Conservation (phyloP, 2,797 vertebrate genomes). For the Geotrypetes seraphini region DNA sequence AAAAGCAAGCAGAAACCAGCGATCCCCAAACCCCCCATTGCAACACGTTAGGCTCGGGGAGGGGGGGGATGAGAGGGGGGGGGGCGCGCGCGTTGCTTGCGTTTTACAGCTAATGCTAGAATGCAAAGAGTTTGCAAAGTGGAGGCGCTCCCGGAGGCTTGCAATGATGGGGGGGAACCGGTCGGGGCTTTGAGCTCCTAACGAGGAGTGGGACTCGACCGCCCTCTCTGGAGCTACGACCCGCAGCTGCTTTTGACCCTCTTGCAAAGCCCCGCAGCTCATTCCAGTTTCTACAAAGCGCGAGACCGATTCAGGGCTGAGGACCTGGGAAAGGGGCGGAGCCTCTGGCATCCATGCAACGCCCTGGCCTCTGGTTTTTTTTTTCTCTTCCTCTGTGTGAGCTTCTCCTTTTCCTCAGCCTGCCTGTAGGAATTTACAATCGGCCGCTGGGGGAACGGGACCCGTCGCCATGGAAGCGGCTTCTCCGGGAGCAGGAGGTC, state of each 20-base stretch:
- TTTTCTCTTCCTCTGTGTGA: no score
- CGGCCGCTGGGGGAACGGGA: conserved; percentile 59
- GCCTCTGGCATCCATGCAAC: conserved; percentile 62
- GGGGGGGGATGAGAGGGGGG: no score
- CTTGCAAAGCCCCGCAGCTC: conserved; percentile 58
- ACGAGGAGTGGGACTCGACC: conserved; percentile 42
- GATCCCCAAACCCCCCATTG: conserved; percentile 76
- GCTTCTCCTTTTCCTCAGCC: conserved; percentile 42
- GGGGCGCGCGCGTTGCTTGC: no score
- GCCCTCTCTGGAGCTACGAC: conserved; percentile 25
- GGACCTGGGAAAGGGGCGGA: conserved; percentile 73
- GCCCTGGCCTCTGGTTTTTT: conserved; percentile 50
- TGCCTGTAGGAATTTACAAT: conserved; percentile 75
- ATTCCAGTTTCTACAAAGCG: conserved; percentile 67
- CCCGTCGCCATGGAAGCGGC: conserved; percentile 72
- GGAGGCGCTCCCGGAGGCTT: no score
- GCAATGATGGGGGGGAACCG: conserved; percentile 33
- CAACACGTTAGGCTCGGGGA: conserved; percentile 52
- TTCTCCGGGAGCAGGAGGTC: conserved; percentile 70
- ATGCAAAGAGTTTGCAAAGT: no score
- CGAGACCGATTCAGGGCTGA: conserved; percentile 38
- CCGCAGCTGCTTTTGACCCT: conserved; percentile 48
- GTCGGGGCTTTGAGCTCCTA: conserved; percentile 33
- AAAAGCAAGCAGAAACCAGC: conserved; percentile 72
- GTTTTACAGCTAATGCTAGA: no score